A percentile compares a stretch with the other conserved stretches of the same genome.
Conservation (phyloP, 2,888 invertebrate genomes). For the Thera obeliscata region DNA sequence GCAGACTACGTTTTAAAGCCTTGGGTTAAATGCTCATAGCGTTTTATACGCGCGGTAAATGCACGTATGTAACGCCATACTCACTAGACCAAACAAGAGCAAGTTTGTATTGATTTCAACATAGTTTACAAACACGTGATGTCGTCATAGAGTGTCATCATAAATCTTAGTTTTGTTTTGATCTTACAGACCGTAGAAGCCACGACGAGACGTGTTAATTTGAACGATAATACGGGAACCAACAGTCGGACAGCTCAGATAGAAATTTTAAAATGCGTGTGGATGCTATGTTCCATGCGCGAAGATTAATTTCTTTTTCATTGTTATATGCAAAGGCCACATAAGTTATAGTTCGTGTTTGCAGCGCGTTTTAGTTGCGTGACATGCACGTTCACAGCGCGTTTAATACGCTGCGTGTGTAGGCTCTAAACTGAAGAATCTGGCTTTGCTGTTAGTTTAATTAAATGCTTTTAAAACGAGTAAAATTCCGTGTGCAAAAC, state of each 20-base stretch:
- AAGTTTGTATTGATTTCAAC: not conserved
- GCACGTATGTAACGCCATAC: not conserved
- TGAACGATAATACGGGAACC: too few species aligned
- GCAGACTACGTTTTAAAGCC: conserved; percentile 47
- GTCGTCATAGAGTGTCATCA: too few species aligned
- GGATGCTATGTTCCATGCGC: too few species aligned
- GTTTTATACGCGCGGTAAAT: not conserved
- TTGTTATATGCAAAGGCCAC: too few species aligned
- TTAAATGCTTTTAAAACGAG: not conserved
- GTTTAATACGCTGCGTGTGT: not conserved
- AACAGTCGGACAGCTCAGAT: too few species aligned
- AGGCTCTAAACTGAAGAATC: not conserved
- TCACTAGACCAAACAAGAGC: too few species aligned
- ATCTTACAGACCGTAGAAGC: too few species aligned
- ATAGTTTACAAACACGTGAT: not conserved
- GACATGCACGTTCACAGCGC: not conserved
- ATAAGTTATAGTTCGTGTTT: too few species aligned
- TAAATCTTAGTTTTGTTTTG: too few species aligned
- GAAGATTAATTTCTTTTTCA: too few species aligned
- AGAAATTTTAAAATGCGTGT: too few species aligned
- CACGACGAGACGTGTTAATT: too few species aligned
- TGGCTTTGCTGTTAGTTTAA: not conserved
- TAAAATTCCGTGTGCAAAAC: not conserved
- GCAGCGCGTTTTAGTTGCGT: not conserved
- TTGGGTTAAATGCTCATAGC: conserved; percentile 40